Base-by-base conservation (phyloP, 2,113 vertebrate species). In the Neodontobutis hainanensis region DNA sequence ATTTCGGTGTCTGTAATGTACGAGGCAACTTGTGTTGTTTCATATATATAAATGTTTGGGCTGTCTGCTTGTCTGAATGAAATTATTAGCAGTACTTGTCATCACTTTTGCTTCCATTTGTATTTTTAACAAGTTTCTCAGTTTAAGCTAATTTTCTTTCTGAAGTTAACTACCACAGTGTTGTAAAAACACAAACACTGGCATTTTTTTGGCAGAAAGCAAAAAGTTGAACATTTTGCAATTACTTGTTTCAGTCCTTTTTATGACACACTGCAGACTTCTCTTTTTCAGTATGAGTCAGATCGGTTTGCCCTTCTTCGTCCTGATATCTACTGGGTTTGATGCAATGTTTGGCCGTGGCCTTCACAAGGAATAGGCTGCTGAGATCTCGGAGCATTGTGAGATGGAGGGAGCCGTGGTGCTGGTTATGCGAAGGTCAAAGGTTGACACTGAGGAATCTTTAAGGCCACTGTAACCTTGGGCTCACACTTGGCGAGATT, bases 231-330 rank as follows among this genome's bases (percentile, higher is more conserved):
- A n/a, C 11, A 1, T 40, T 14, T 36, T 66, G 4, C 2, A 43
- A 11, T 42, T 0, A 0, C 16, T 9, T 49, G 11, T 40, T 9
- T 11, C 5, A 61, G 6, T 15, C 7, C 9, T 64, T 63, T 47
- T 14, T n/a, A 48, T 55, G 16, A 61, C 14, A 50, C 45, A 57
- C 14, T 6, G 3, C 45, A 40, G 55, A n/a, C 14, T 7, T 53
- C 2, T 47, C 11, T 45, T 46, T 47, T 15, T 45, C 27, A 32
- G n/a, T 44, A 5, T 15, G 27, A 44, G 34, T 15, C 8, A 10
- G 61, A n/a, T n/a, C n/a, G n/a, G n/a, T n/a, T n/a, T 87, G 64
- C 10, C 14, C 2, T 58, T 72, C 45, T 57, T 47, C 49, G 4
- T 66, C 34, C 3, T 67, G 38, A 58, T 34, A 16, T 71, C 8